phyloP scores from a whole-genome alignment of 2,888 invertebrate genomes.

The Phlogophora meticulosa region DNA sequence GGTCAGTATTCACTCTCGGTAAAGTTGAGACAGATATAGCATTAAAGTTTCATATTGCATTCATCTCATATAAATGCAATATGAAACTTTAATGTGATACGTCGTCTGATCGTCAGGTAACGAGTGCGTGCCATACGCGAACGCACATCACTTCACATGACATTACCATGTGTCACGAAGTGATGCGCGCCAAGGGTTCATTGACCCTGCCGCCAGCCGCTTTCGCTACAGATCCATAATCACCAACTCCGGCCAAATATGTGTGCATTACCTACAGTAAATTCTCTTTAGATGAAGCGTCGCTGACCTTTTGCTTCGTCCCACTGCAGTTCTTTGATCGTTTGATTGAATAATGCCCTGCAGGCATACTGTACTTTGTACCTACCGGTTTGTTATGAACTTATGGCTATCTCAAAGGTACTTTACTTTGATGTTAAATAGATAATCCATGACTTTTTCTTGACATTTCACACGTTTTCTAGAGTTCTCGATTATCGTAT shows the following conservation, averaged over 20 bases:
- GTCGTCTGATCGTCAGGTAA: slow-evolving; percentile 38
- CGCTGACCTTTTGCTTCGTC: slow-evolving; percentile 65
- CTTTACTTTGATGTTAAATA: slow-evolving; percentile 1
- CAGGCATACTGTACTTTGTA: slow-evolving; percentile 20
- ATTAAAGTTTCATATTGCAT: slow-evolving; percentile 17
- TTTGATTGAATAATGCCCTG: slow-evolving; percentile 21
- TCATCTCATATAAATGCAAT: slow-evolving; percentile 23
- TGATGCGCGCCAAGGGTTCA: slow-evolving; percentile 81
- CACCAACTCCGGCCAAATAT: slow-evolving; percentile 54
- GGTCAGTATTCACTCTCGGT: slow-evolving; percentile 2
- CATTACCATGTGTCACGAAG: slow-evolving; percentile 72
- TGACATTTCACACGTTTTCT: neutral
- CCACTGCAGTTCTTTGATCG: slow-evolving; percentile 52
- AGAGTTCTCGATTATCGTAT: neutral
- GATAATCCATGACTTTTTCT: slow-evolving; percentile 3
- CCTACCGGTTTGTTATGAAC: neutral
- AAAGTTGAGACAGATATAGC: slow-evolving; percentile 19
- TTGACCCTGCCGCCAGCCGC: slow-evolving; percentile 76
- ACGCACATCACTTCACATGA: slow-evolving; percentile 70
- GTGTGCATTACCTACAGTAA: slow-evolving; percentile 53
- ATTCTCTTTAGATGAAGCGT: slow-evolving; percentile 55
- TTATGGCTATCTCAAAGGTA: slow-evolving; percentile 1
- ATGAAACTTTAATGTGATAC: slow-evolving; percentile 17
- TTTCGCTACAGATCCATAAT: slow-evolving; percentile 83
- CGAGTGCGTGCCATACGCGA: slow-evolving; percentile 40